Base-by-base conservation (phyloP, 2,888 invertebrate species). In the Polia nebulosa region DNA sequence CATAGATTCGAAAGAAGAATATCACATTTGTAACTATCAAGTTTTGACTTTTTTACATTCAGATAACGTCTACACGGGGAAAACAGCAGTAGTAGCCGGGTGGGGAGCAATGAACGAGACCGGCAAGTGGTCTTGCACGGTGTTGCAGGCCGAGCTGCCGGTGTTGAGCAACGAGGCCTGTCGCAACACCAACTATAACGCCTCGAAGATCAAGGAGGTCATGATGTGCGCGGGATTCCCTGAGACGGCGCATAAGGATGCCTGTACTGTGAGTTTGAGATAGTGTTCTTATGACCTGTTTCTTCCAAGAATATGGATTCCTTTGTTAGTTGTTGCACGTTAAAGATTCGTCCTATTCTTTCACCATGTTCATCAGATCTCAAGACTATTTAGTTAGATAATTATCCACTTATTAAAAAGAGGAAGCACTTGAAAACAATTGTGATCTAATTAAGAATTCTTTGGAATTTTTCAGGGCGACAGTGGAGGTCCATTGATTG, bases 201-300 rank as follows among this genome's bases (percentile, higher is more conserved):
- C 97, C 9, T 96, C 97, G 63, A 98, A 98, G 97, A 98, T 98
- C 77, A 97, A 97, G 17, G 98, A 98, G 76, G 98, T 98, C 85
- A 98, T 98, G 98, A 93, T 98, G 95, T 98, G 98, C 86, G 98
- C 98, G 17, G 98, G 98, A 0, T 98, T 97, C 89, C 96, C 97
- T 0, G 96, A 96, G 51, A 96, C 95, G 1, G 98, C 98, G 9
- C 96, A 97, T 88, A 97, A 97, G 84, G 98, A 98, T 88, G 98
- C 98, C 17, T 98, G 98, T 86, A 98, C 98, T 94, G 98, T 98
- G 91, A 90, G 89, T 85, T 41, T 56, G 11, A 32, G 2, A 29
- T 34, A 2, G 2, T 36, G 20, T 32, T 62, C n/a, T 13, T 0
- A 44, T 56, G 53, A 60, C 27, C 36, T 13, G 13, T 27, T 41